Percentiles rank a stretch among this genome's conserved stretches.
phyloP scores from a whole-genome alignment of 2,888 invertebrate species.

The Schizotus pectinicornis region DNA sequence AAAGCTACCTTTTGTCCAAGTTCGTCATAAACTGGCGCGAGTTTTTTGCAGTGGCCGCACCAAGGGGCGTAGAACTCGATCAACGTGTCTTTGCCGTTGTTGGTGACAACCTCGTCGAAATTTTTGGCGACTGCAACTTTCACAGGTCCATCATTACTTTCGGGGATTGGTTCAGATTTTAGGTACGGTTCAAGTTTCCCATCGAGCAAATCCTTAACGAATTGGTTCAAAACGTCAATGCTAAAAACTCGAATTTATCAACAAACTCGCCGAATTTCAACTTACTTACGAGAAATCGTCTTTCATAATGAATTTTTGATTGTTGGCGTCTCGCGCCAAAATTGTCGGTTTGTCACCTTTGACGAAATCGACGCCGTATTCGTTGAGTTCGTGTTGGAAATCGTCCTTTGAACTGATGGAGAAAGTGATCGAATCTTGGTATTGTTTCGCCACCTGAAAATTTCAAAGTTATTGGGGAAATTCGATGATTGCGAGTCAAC shows the following conservation, averaged over 20 bases:
- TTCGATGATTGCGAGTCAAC: no score
- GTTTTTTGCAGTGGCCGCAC: conserved; percentile 98
- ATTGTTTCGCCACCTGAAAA: conserved; percentile 76
- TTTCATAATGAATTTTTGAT: conserved; percentile 88
- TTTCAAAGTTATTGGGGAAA: no score
- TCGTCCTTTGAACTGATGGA: conserved; percentile 93
- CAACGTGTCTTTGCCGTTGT: conserved; percentile 90
- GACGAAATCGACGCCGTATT: conserved; percentile 88
- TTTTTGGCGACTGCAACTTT: conserved; percentile 95
- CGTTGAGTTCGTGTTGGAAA: conserved; percentile 92
- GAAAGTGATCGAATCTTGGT: conserved; percentile 74
- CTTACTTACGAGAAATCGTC: conserved; percentile 83
- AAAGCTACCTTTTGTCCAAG: conserved; percentile 88
- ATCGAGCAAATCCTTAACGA: conserved; percentile 81
- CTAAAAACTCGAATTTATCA: conserved; percentile 57
- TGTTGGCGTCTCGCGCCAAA: conserved; percentile 80
- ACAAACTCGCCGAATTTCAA: background rate
- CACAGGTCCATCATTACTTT: conserved; percentile 80
- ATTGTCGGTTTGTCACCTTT: conserved; percentile 90
- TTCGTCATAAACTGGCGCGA: conserved; percentile 93
- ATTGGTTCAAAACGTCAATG: conserved; percentile 82
- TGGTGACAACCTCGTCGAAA: conserved; percentile 91
- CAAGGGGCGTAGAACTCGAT: conserved; percentile 99
- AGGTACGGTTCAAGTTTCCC: conserved; percentile 88
- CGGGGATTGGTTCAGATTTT: conserved; percentile 94